Base-by-base conservation (phyloP, 2,888 invertebrate species). In the Empis livida region DNA sequence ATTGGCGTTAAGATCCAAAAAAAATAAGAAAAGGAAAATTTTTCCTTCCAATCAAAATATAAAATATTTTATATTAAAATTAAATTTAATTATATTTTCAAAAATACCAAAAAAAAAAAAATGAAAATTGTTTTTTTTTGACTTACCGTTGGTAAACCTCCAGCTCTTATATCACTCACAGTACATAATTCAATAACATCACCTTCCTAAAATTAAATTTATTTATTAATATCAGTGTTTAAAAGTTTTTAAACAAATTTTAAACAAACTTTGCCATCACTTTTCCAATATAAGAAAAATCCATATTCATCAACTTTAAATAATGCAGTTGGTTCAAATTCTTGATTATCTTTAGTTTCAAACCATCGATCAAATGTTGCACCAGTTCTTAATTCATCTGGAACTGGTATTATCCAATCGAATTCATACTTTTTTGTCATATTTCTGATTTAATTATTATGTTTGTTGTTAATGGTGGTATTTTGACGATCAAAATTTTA, bases 401-500 rank as follows among this genome's bases (percentile, higher is more conserved):
- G 96, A 56, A 97, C 91, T 51, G 88, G 84, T 62, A 92, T 86
- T 70, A 88, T 91, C 97, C 97, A 99, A 76, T 92, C 88, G 76
- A 99, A 99, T 69, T 97, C 96, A 74, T 93, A 96, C 71, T 87
- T 89, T 74, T 99, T 99, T 64, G 97, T 97, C 94, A 95, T 95
- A 56, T 62, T 64, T 42, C 23, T 27, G 23, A 27, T 27, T 27
- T 27, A 27, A 8, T 27, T 6, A 2, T 6, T 5, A 6, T 27
- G 5, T 27, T 27, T 27, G 8, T 27, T 9, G 23, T 27, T 27
- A 27, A 27, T 27, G 23, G 8, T 27, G 9, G 23, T 27, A 27
- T 27, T 27, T 27, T 27, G 23, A 27, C 23, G 9, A 27, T 27
- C 8, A 6, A 27, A 27, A 27, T 27, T 20, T 5, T 20, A 20